Evolutionary conservation across 2,113 vertebrate genomes (phyloP), one percentile per base, ranked within the genome.

Genomic region (Corythoichthys intestinalis): DNA sequence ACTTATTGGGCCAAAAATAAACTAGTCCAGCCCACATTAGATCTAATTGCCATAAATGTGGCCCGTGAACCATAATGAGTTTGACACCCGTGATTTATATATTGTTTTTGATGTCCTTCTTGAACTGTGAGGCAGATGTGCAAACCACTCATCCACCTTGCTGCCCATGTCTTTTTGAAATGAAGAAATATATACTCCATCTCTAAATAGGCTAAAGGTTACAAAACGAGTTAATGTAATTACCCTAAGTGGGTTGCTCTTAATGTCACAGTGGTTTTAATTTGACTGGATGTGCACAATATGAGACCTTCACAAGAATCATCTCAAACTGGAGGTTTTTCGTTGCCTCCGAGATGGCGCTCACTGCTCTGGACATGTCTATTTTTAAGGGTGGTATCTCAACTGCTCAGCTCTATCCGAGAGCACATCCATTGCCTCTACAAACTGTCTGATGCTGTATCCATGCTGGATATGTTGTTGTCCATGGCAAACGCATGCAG

Each of bases 401-500:
- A 94, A 69, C 92, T 98, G 44, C 92, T 98, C 15, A 90, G 84
- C 58, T 94, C 94, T 64, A 89, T 98, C 82, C 94, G 94, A 39
- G 93, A 94, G 61, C 91, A 97, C 70, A 93, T 98, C 56, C 94
- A 98, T 83, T 99, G 97, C 82, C 88, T 99, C 0, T 96, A 97
- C 83, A 98, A 98, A 86, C 92, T 99, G 13, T 95, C 95, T 4
- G 95, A 99, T 78, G 90, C 94, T 4, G 95, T 98, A 9, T 98
- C 97, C 8, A 96, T 98, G 95, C 89, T 99, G 88, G 96, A 99
- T 76, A 98, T 98, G 96, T 83, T 99, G 75, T 91, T 97, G 48
- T 96, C 97, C 0, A 94, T 99, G 81, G 96, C 96, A 69, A 94
- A 95, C 2, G 90, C 93, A 38, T 97, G 96, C 83, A 96, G 95